Base-by-base conservation (phyloP, 2,113 vertebrate species). In the Brachirus orientalis region DNA sequence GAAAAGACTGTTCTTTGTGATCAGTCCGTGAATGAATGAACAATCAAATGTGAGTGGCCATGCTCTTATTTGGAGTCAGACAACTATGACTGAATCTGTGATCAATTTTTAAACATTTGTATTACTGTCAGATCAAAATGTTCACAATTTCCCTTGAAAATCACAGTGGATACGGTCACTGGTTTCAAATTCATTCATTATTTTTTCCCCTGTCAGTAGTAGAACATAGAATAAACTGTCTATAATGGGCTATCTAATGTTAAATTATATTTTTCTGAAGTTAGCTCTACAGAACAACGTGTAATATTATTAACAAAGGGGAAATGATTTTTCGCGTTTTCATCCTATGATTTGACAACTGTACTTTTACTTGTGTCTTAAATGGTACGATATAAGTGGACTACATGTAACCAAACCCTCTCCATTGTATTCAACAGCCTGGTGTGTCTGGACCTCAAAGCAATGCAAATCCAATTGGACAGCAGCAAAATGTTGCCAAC, bases 401-500 rank as follows among this genome's bases (percentile, higher is more conserved):
- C 14, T 14, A 1, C 11, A 41, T 50, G 36, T 72, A 8, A 58
- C 18, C 17, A 1, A 16, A 8, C 17, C 13, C 18, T 37, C 17
- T 33, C 35, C 37, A 47, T 1, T 73, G 66, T n/a, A 12, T 55
- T 13, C 9, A 7, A 35, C 83, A 88, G 91, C 69, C 50, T 62
- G 85, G 2, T 77, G 92, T 63, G 63, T 87, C 82, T 80, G 83
- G 2, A 85, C 85, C 69, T 67, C 82, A 82, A 67, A 57, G 69
- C 76, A 61, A 71, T 73, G 7, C 80, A 65, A 20, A 89, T 86
- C 19, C 92, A 33, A 89, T 95, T 0, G 90, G 90, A 19, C 83
- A 88, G 18, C 93, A 88, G 61, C 95, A 94, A 82, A 91, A 92
- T 0, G 92, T 95, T 19, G 90, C 95, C 71, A 97, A 95, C 72